Percentiles rank a stretch among this genome's conserved stretches.
phyloP scores from a whole-genome alignment of 23 tunicate species.

The Botrylloides violaceus region DNA sequence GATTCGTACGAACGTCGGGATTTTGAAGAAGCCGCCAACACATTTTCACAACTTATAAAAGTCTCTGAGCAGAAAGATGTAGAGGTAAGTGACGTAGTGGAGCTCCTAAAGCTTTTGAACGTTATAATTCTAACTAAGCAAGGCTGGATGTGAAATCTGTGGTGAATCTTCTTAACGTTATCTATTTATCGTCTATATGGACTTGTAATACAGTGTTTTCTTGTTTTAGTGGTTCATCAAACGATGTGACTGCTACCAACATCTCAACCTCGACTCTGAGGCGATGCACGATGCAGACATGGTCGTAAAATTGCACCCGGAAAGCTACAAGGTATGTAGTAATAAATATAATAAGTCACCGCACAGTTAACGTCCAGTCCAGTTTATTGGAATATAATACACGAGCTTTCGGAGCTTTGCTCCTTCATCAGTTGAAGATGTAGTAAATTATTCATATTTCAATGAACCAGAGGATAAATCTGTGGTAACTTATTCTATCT shows the following conservation, averaged over 20 bases:
- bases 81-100: constrained; percentile 4
- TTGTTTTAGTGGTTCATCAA: constrained; percentile 15
- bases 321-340: constrained; percentile 25
- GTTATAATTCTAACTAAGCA: neutral
- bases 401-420: no score
- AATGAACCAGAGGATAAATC: no score
- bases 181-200: neutral
- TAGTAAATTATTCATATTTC: no score
- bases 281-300: constrained; percentile 28
- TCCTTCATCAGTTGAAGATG: no score
- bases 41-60: neutral
- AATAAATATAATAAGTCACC: no score
- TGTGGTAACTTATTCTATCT: no score
- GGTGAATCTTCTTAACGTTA: neutral
- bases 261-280: constrained; percentile 19
- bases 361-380: no score
- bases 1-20: constrained; percentile 9
- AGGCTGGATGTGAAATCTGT: no score
- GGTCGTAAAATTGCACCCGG: constrained; percentile 9
- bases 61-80: constrained; percentile 7
- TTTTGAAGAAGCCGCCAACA: constrained; percentile 16
- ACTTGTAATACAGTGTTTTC: neutral
- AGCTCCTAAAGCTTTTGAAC: neutral
- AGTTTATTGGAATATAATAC: no score
- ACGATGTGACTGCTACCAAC: constrained; percentile 21